phyloP scores from a whole-genome alignment of 2,113 vertebrate genomes.

The Lipotes vexillifer region DNA sequence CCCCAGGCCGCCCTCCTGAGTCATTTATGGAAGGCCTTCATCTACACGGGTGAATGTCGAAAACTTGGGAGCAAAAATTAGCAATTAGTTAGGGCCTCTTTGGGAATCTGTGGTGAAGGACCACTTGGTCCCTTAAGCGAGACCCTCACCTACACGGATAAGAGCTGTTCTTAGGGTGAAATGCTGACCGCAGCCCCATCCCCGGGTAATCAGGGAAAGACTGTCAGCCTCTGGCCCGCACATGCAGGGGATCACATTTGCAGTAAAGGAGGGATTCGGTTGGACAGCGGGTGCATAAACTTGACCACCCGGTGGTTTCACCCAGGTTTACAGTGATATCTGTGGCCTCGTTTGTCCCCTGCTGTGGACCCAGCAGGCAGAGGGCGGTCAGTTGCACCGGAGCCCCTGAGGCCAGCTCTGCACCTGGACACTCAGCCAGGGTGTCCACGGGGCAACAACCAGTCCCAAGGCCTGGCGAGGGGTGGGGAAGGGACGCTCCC shows the following conservation, averaged over 20 bases:
- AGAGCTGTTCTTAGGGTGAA: not conserved
- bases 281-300: not conserved
- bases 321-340: fast-evolving
- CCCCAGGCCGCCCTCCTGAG: not conserved
- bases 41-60: not conserved
- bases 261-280: not conserved
- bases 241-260: not conserved
- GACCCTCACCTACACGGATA: too few species aligned
- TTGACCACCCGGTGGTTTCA: not conserved
- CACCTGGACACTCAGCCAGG: not conserved
- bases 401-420: not conserved
- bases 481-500: not conserved
- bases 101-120: not conserved
- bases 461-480: not conserved
- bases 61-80: not conserved
- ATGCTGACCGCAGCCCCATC: not conserved
- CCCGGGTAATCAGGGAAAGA: not conserved
- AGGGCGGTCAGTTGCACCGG: not conserved
- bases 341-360: not conserved
- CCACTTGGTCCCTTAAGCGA: not conserved
- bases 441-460: not conserved
- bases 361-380: not conserved
- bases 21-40: not conserved
- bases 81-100: not conserved
- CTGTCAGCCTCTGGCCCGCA: not conserved